A percentile compares a stretch with the other conserved stretches of the same genome.
Evolutionary conservation across 1,140 invertebrate genomes (phyloP).

Genomic region (Drosophila serrata): DNA sequence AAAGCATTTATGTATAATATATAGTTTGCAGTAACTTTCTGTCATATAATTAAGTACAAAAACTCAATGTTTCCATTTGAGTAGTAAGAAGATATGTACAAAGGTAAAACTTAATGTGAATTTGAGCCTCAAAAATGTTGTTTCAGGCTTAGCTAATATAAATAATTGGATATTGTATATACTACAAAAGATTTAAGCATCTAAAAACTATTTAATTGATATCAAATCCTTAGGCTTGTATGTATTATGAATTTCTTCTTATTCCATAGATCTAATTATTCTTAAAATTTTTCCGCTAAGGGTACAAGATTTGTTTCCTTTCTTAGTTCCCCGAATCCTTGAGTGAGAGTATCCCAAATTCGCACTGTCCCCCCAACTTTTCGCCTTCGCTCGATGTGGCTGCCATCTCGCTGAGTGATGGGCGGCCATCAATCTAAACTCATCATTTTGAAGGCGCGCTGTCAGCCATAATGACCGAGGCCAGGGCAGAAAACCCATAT

Average conservation of each 20-base stretch:
- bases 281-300: neutral
- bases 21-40: neutral
- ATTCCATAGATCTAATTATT: neutral
- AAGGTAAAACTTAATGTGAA: neutral
- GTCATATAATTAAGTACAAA: neutral
- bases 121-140: neutral
- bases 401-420: slow-evolving; percentile 71
- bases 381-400: slow-evolving; percentile 22
- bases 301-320: neutral
- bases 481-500: slow-evolving; percentile 72
- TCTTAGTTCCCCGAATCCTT: neutral
- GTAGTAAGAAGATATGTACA: neutral
- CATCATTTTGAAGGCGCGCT: slow-evolving; percentile 82
- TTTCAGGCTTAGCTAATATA: neutral
- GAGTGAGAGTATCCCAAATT: slow-evolving; percentile 40
- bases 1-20: neutral
- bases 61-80: neutral
- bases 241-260: neutral
- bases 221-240: neutral
- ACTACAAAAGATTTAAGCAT: too few relatives aligned
- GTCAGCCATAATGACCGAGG: slow-evolving; percentile 78
- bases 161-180: neutral
- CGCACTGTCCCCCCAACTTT: neutral
- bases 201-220: too few relatives aligned
- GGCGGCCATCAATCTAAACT: slow-evolving; percentile 83